A percentile compares a stretch with the other conserved stretches of the same genome.
These are phyloP conservation scores for Thunnus albacares DNA, from an alignment of 2,797 vertebrate species.

Conservation along the genomic window DNA sequence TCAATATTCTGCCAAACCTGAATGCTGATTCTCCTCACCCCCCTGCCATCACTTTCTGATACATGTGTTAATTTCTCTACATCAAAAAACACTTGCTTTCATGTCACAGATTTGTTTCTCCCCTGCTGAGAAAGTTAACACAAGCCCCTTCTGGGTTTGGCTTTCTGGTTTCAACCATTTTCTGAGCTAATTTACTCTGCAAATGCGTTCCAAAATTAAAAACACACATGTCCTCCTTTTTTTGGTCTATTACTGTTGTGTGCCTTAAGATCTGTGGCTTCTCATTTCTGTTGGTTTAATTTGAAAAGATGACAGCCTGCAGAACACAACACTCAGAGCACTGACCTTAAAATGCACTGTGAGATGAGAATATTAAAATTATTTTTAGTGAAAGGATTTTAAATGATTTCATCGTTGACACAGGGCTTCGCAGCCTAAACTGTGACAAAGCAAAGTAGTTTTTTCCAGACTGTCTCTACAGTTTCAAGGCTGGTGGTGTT, in stretches of 20 bases:
- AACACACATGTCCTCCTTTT: constrained; percentile 14
- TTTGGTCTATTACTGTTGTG: constrained; percentile 23
- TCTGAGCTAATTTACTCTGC: constrained; percentile 43
- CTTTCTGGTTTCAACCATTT: constrained; percentile 44
- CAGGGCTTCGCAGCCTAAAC: constrained; percentile 1
- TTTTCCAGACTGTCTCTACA: constrained; percentile 1
- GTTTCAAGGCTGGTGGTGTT: constrained; percentile 23
- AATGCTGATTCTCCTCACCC: constrained; percentile 45
- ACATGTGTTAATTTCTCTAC: constrained; percentile 40
- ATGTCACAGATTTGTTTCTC: constrained; percentile 42
- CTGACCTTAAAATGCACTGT: constrained; percentile 43
- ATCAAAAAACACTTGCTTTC: constrained; percentile 41
- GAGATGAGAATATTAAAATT: constrained; percentile 52
- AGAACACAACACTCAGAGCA: constrained; percentile 38
- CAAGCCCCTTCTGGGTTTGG: neutral
- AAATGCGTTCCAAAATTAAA: constrained; percentile 49
- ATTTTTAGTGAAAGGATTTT: constrained; percentile 27
- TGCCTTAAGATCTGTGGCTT: constrained; percentile 21
- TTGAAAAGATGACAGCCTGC: constrained; percentile 45
- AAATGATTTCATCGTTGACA: constrained; percentile 37
- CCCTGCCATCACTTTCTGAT: constrained; percentile 27
- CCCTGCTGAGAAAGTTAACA: constrained; percentile 40
- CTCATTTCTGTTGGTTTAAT: constrained; percentile 50
- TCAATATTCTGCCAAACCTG: constrained; percentile 43
- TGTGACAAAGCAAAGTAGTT: constrained; percentile 1